These are phyloP conservation scores for Volucella zonaria DNA, from an alignment of 2,888 invertebrate genomes.

Conservation along the genomic window DNA sequence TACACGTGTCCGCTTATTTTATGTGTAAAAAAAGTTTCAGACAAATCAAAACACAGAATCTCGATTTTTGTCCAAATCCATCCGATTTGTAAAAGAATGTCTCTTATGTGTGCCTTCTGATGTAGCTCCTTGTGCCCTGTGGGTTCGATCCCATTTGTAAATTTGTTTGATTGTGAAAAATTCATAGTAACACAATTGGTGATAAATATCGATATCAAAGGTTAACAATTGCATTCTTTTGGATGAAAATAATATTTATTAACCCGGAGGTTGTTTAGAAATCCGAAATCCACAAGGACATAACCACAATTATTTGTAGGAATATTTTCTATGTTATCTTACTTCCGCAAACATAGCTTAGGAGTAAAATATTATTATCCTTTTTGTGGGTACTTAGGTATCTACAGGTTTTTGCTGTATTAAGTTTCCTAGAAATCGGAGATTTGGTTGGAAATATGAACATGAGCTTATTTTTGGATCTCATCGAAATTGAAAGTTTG, in stretches of 20 bases:
- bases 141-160: neutral
- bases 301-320: neutral
- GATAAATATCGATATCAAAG: slow-evolving; percentile 26
- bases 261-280: neutral
- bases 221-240: slow-evolving; percentile 24
- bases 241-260: neutral
- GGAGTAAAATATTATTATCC: neutral
- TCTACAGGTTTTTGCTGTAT: slow-evolving; percentile 1
- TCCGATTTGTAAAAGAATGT: too few species aligned
- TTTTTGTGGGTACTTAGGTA: slow-evolving; percentile 5
- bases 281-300: neutral
- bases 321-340: slow-evolving; percentile 30
- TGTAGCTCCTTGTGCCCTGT: slow-evolving; percentile 1
- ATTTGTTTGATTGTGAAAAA: slow-evolving; percentile 1
- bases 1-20: too few species aligned
- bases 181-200: neutral
- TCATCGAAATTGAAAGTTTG: too few species aligned
- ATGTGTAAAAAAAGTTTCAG: too few species aligned
- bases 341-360: slow-evolving; percentile 3
- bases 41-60: too few species aligned
- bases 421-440: neutral
- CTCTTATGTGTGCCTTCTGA: slow-evolving; percentile 18
- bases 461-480: too few species aligned
- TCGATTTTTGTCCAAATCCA: too few species aligned
- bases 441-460: neutral